These are phyloP conservation scores for Ormyrus rosae DNA, from an alignment of 2,888 invertebrate species.

Conservation along the genomic window DNA sequence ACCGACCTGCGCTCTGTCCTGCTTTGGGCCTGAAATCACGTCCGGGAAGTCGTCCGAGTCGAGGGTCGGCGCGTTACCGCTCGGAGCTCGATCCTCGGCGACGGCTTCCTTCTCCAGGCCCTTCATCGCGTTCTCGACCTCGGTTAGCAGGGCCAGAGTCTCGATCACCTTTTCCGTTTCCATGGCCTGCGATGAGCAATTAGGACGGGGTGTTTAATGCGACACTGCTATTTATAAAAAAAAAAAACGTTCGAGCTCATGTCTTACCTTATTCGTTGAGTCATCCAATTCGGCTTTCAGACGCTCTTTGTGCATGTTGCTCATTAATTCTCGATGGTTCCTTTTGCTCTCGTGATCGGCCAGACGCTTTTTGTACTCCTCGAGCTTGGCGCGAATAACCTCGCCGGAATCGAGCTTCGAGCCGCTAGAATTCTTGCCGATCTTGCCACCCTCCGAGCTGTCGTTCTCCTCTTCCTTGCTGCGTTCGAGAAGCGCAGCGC, in stretches of 20 bases:
- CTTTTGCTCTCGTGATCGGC: slow-evolving; percentile 58
- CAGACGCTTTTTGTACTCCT: slow-evolving; percentile 63
- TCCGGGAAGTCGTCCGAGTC: slow-evolving; percentile 25
- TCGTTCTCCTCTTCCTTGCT: slow-evolving; percentile 35
- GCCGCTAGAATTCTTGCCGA: background rate
- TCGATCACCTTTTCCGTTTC: slow-evolving; percentile 61
- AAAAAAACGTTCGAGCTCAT: no score
- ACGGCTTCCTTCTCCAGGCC: slow-evolving; percentile 45
- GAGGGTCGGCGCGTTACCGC: background rate
- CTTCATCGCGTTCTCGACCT: slow-evolving; percentile 61
- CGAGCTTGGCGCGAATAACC: slow-evolving; percentile 61
- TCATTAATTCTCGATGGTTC: slow-evolving; percentile 37
- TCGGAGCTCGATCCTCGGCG: background rate
- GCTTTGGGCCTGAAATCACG: slow-evolving; percentile 25
- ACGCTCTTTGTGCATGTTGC: slow-evolving; percentile 31
- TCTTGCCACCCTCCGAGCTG: slow-evolving; percentile 32
- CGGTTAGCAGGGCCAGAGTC: slow-evolving; percentile 61
- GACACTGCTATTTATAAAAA: no score
- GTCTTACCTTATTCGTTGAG: slow-evolving; percentile 18
- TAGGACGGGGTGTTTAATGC: no score
- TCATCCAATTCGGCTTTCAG: background rate
- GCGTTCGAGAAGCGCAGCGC: slow-evolving; percentile 40
- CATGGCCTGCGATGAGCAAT: slow-evolving; percentile 25
- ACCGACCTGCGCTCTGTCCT: background rate
- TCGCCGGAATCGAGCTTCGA: slow-evolving; percentile 57